phyloP scores from a whole-genome alignment of 2,888 invertebrate species.

The Heliconius hortense region DNA sequence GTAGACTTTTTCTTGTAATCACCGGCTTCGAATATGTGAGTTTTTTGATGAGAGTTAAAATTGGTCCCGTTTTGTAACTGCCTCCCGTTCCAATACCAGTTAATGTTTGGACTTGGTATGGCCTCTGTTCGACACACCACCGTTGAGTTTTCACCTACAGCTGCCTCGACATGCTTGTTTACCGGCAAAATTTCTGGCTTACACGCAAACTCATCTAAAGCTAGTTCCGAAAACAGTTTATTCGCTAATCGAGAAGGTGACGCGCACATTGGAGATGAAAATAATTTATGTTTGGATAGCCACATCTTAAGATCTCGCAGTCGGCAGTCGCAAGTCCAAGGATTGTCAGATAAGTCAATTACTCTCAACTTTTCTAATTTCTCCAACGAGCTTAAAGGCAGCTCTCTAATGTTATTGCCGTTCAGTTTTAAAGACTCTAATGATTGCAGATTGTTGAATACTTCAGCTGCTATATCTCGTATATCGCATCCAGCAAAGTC shows the following conservation, averaged over 20 bases:
- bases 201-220: constrained; percentile 92
- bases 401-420: constrained; percentile 88
- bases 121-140: constrained; percentile 91
- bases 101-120: constrained; percentile 89
- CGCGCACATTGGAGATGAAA: constrained; percentile 89
- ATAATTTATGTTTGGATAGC: constrained; percentile 88
- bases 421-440: constrained; percentile 91
- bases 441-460: constrained; percentile 88
- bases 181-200: constrained; percentile 90
- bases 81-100: constrained; percentile 94
- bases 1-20: constrained; percentile 88
- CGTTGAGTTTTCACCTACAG: constrained; percentile 92
- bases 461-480: constrained; percentile 86
- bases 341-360: constrained; percentile 92
- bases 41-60: constrained; percentile 89
- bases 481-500: constrained; percentile 93
- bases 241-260: constrained; percentile 87
- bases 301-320: constrained; percentile 90
- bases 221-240: constrained; percentile 88
- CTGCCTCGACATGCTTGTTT: constrained; percentile 89
- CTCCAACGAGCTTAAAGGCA: constrained; percentile 88
- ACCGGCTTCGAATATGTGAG: constrained; percentile 89
- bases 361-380: constrained; percentile 88
- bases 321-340: constrained; percentile 94
- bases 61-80: constrained; percentile 88